Conservation (phyloP, 2,888 invertebrate species). For the Microctonus brassicae region DNA sequence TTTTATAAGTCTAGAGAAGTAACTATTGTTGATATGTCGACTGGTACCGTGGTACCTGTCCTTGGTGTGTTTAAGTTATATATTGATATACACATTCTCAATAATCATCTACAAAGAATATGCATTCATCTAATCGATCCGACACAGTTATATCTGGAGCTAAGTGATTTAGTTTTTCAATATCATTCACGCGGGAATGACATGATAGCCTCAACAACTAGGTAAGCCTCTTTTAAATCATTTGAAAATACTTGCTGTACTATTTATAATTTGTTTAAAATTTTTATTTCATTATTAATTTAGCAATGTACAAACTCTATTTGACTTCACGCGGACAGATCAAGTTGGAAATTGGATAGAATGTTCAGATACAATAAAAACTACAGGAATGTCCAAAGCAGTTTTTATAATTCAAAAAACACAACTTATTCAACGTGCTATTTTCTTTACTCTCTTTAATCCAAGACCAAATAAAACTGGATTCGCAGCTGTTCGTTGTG, state of each 20-base stretch:
- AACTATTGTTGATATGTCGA: slow-evolving; percentile 7
- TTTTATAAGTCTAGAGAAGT: background rate
- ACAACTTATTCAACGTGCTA: slow-evolving; percentile 64
- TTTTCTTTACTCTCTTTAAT: slow-evolving; percentile 69
- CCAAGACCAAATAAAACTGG: slow-evolving; percentile 69
- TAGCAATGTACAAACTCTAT: slow-evolving; percentile 49
- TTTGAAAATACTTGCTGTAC: background rate
- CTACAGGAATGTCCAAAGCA: slow-evolving; percentile 69
- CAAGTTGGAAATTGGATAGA: slow-evolving; percentile 62
- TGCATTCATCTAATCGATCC: slow-evolving; percentile 21
- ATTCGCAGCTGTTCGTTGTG: slow-evolving; percentile 66
- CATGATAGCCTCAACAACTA: slow-evolving; percentile 35
- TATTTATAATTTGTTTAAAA: background rate
- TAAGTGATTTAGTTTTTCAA: slow-evolving; percentile 24
- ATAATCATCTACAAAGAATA: slow-evolving; percentile 19
- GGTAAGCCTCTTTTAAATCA: slow-evolving; percentile 15
- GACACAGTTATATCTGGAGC: slow-evolving; percentile 10
- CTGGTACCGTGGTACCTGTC: slow-evolving; percentile 30
- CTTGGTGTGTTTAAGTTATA: slow-evolving; percentile 2
- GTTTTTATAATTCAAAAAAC: slow-evolving; percentile 66
- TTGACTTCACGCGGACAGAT: slow-evolving; percentile 56
- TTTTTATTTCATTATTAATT: background rate
- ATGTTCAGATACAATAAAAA: slow-evolving; percentile 67
- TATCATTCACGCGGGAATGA: slow-evolving; percentile 17
- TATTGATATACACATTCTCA: background rate